Evolutionary conservation across 1,140 invertebrate species (phyloP).

Genomic region (Pseudomyrmex concolor): DNA sequence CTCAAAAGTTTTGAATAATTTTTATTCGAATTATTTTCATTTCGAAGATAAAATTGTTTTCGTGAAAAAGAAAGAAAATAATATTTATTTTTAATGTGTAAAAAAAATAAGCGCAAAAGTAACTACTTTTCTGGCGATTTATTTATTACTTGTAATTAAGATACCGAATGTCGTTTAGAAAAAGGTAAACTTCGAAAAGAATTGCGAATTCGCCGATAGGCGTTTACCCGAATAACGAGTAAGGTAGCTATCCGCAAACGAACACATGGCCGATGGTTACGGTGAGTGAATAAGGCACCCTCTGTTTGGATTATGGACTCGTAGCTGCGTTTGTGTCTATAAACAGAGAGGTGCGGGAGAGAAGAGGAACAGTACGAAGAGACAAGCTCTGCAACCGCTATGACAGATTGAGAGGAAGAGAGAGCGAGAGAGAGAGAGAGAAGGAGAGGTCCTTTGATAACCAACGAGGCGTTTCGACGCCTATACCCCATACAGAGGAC

Average conservation of each 20-base stretch:
- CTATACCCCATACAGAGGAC: conserved; percentile 67
- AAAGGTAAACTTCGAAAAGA: conserved; percentile 32
- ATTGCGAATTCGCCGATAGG: conserved; percentile 15
- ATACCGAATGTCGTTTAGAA: not conserved
- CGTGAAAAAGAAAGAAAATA: too few species aligned
- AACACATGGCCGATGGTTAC: conserved; percentile 82
- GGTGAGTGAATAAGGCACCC: conserved; percentile 76
- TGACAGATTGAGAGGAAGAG: conserved; percentile 79
- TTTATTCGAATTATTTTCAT: too few species aligned
- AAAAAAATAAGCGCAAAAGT: too few species aligned
- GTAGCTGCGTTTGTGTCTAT: conserved; percentile 73
- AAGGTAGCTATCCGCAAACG: conserved; percentile 65
- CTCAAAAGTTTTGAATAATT: too few species aligned
- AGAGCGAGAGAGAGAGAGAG: conserved; percentile 36
- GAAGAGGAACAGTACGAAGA: conserved; percentile 68
- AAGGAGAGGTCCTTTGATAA: conserved; percentile 78
- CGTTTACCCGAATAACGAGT: conserved; percentile 53
- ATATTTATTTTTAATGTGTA: too few species aligned
- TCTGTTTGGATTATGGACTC: conserved; percentile 80
- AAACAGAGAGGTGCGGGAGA: conserved; percentile 73
- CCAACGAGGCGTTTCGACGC: conserved; percentile 81
- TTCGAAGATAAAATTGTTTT: too few species aligned
- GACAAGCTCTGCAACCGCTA: conserved; percentile 75
- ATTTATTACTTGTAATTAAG: not conserved
- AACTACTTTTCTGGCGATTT: not conserved